Base-by-base conservation (phyloP, 2,113 vertebrate species). In the Pygoscelis adeliae region DNA sequence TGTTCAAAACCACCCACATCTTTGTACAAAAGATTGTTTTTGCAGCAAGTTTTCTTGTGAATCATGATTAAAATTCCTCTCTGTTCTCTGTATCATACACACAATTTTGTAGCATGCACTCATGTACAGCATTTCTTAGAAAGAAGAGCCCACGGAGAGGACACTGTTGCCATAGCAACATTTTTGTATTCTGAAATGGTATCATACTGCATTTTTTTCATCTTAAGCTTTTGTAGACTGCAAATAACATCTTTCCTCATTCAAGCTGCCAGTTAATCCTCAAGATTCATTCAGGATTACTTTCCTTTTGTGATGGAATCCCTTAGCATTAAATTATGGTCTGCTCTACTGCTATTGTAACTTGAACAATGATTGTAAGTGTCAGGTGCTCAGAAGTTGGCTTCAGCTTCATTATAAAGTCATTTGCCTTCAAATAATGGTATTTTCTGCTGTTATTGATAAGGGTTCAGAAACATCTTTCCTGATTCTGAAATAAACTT, bases 91-190 rank as follows among this genome's bases (percentile, higher is more conserved):
- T 61, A 69, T n/a, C 47, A 58, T 32, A n/a, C 17, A 70, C 19
- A 55, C 17, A 78, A 17, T 90, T 93, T 73, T 85, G 40, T 70
- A 88, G 63, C 79, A 50, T 1, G 30, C 29, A 95, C 70, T 53
- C 42, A 80, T 49, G 26, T 78, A 76, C 9, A 72, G 27, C 15
- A 56, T 89, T 96, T 97, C 90, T 94, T 87, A 93, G 89, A 97
- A 94, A 95, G 78, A 91, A 49, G 23, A 89, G 40, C 26, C 47
- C 44, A 9, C 40, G 20, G 52, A 93, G 46, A 89, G n/a, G 26
- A 72, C 8, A 73, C 11, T 4, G 97, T 98, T 97, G 76, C 91
- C 77, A 96, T 95, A 82, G 95, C n/a, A 94, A 97, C 80, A 27
- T 21, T 85, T 94, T 95, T 94, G 78, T 85, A 74, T 62, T 91